A percentile compares a stretch with the other conserved stretches of the same genome.
Evolutionary conservation across 2,113 vertebrate genomes (phyloP).

Genomic region (Felis chaus): DNA sequence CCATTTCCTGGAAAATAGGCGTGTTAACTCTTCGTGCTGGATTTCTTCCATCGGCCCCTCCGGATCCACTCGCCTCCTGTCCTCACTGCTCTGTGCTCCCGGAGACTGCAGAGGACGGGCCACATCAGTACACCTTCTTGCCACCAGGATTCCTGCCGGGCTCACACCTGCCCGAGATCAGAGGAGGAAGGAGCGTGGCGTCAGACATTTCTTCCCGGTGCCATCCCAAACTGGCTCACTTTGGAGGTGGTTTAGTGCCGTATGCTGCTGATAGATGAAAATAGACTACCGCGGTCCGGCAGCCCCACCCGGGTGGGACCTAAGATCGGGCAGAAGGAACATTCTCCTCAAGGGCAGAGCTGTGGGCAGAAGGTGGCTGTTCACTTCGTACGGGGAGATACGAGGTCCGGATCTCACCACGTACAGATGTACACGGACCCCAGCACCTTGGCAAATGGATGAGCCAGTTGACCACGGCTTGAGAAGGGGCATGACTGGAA

Average conservation of each 20-base stretch:
- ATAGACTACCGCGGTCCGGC: fast-evolving
- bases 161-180: not conserved
- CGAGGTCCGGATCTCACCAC: fast-evolving
- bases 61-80: no score
- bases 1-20: not conserved
- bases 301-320: no score
- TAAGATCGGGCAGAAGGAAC: not conserved
- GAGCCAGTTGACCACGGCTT: not conserved
- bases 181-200: not conserved
- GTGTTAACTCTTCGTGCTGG: not conserved
- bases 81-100: not conserved
- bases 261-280: not conserved
- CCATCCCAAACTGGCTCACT: no score
- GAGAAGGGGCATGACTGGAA: not conserved
- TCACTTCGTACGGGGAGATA: fast-evolving
- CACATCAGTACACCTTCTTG: no score
- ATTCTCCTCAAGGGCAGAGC: no score
- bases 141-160: no score
- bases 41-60: not conserved
- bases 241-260: not conserved
- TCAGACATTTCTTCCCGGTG: not conserved
- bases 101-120: not conserved
- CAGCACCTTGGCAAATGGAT: not conserved
- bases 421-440: not conserved
- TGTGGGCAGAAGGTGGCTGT: not conserved